Evolutionary conservation across 2,113 vertebrate genomes (phyloP).

Genomic region (Balaenoptera acutorostrata): DNA sequence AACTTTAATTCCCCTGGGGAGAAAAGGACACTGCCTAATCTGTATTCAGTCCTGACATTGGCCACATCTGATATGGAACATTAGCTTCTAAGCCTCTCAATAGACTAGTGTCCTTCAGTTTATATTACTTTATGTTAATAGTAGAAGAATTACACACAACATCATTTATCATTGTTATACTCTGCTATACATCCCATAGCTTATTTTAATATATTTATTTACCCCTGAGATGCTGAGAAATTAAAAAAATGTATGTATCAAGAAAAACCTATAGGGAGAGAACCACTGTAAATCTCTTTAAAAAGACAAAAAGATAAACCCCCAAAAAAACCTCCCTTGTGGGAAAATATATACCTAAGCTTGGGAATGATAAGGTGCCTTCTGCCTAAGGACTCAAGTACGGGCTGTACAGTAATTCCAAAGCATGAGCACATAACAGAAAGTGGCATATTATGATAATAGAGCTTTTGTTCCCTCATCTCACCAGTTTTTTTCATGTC

Average conservation of each 20-base stretch:
- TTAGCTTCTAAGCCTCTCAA: slow-evolving; percentile 99
- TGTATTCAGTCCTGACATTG: slow-evolving; percentile 99
- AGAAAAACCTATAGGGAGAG: slow-evolving; percentile 66
- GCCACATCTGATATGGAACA: slow-evolving; percentile 99
- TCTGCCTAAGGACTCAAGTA: slow-evolving; percentile 24
- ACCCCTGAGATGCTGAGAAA: slow-evolving; percentile 88
- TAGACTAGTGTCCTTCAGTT: slow-evolving; percentile 99
- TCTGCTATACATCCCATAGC: slow-evolving; percentile 84
- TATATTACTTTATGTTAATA: slow-evolving; percentile 99
- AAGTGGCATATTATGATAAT: slow-evolving; percentile 24
- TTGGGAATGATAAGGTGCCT: neutral
- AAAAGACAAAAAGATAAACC: neutral
- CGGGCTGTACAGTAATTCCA: slow-evolving; percentile 39
- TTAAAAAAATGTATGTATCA: slow-evolving; percentile 81
- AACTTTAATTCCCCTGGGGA: slow-evolving; percentile 96
- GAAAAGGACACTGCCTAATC: slow-evolving; percentile 99
- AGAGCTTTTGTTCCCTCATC: slow-evolving; percentile 24
- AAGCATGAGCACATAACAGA: neutral
- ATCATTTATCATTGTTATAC: slow-evolving; percentile 99
- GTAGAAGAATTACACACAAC: slow-evolving; percentile 99
- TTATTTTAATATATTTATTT: slow-evolving; percentile 95
- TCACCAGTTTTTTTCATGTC: slow-evolving; percentile 7
- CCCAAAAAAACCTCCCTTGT: neutral
- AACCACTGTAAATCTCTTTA: slow-evolving; percentile 55
- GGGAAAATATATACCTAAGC: neutral